Evolutionary conservation across 1,140 invertebrate genomes (phyloP).

Genomic region (Brachionus sp.): DNA sequence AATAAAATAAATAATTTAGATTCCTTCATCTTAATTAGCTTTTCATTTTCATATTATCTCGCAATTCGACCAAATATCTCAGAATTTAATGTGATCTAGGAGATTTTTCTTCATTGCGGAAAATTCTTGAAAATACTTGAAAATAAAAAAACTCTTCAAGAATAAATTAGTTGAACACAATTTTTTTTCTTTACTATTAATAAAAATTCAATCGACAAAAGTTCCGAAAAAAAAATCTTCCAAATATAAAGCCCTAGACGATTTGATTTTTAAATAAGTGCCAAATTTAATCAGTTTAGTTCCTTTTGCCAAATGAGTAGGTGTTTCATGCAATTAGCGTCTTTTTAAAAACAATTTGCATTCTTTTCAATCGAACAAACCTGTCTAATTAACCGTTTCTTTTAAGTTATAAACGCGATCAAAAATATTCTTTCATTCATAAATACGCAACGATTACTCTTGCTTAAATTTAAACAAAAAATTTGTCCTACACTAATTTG

Average conservation of each 20-base stretch:
- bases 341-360: neutral
- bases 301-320: neutral
- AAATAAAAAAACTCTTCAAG: neutral
- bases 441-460: neutral
- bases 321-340: neutral
- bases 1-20: no score
- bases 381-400: neutral
- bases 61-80: neutral
- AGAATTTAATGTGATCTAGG: neutral
- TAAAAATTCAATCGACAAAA: neutral
- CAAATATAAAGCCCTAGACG: neutral
- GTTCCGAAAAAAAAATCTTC: neutral
- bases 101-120: neutral
- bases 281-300: neutral
- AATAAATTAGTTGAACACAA: neutral
- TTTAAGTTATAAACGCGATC: neutral
- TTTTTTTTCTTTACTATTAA: neutral
- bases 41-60: neutral
- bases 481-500: neutral
- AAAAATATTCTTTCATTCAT: neutral
- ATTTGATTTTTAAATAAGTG: neutral
- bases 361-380: neutral
- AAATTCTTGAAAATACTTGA: neutral
- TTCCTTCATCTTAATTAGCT: no score
- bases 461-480: neutral